Evolutionary conservation across 2,113 vertebrate species (phyloP), one percentile per base, ranked within the genome.

Genomic region (Nycticryphes semicollaris): DNA sequence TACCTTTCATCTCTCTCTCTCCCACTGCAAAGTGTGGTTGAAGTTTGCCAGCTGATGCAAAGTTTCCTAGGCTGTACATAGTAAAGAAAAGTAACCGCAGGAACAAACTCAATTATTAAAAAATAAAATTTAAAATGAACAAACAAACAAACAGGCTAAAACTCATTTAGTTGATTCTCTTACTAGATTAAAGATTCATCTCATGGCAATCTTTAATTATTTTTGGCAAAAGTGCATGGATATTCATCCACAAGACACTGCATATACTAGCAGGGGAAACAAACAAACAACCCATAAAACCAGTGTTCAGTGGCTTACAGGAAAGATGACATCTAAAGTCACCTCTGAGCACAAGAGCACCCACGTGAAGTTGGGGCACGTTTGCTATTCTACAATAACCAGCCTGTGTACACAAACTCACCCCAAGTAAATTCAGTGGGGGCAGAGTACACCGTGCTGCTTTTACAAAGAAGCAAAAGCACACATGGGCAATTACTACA

Each of bases 301-400:
- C 19, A 14, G 12, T 2, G 1, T 37, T 70, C 41, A 33, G 16
- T 48, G 35, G 4, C 64, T 84, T 54, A 74, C 64, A 74, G 64
- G 37, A 84, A 57, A 90, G 37, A 17, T 76, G 39, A 73, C 35
- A 43, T 57, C 63, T 88, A 10, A 76, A 90, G 70, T 48, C 54
- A 64, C 45, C 54, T 56, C 48, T 37, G 37, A 87, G 84, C 22
- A 77, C 33, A 69, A 80, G 54, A 33, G 59, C 79, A 87, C 19
- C 24, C 63, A 59, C 0, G 0, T 63, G 54, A 91, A 74, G 11
- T 6, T 17, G 33, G 23, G 23, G 21, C 30, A 48, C 1, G 0
- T 89, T 41, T 81, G 24, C 68, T 77, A 3, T 41, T 70, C 51
- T 51, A 48, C 59, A 87, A 12, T 22, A 89, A 37, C 30, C 45